Percentiles rank a stretch among this genome's conserved stretches.
Conservation (phyloP, 2,113 vertebrate genomes). For the Dunckerocampus dactyliophorus region DNA sequence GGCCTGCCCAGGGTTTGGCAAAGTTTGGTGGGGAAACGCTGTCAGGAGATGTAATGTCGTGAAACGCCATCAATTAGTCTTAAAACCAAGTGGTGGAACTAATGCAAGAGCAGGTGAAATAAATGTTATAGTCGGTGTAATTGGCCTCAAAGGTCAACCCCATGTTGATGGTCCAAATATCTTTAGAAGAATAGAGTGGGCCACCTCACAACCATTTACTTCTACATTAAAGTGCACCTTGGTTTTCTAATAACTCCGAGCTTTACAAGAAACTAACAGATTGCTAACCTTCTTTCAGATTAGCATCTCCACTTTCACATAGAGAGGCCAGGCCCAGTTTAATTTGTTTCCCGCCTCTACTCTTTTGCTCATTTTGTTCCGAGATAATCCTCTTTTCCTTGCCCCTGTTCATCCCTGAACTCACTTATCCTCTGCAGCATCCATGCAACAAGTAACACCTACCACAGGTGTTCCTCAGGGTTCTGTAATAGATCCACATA, state of each 20-base stretch:
- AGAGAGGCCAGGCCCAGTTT: conserved; percentile 55
- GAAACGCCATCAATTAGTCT: conserved; percentile 62
- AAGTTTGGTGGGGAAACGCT: conserved; percentile 57
- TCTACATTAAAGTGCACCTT: neutral
- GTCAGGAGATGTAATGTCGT: conserved; percentile 41
- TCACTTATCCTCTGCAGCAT: conserved; percentile 15
- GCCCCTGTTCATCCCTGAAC: conserved; percentile 13
- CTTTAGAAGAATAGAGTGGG: neutral
- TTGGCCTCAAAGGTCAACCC: neutral
- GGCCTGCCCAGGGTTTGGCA: conserved; percentile 74
- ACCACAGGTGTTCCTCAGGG: conserved; percentile 8
- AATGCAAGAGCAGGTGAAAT: conserved; percentile 61
- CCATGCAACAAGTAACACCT: conserved; percentile 17
- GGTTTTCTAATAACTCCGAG: neutral
- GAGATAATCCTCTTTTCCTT: conserved; percentile 48
- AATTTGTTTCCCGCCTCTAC: conserved; percentile 10
- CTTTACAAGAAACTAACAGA: conserved; percentile 11
- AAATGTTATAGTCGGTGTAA: conserved; percentile 15
- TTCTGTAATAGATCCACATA: neutral
- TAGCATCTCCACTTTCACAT: conserved; percentile 53
- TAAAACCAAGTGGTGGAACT: conserved; percentile 66
- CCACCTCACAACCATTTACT: neutral
- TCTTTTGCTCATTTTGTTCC: conserved; percentile 31
- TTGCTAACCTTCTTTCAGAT: conserved; percentile 66
- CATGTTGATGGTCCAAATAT: neutral